Evolutionary conservation across 2,888 invertebrate genomes (phyloP), one percentile per base, ranked within the genome.

Genomic region (Lepas anatifera): DNA sequence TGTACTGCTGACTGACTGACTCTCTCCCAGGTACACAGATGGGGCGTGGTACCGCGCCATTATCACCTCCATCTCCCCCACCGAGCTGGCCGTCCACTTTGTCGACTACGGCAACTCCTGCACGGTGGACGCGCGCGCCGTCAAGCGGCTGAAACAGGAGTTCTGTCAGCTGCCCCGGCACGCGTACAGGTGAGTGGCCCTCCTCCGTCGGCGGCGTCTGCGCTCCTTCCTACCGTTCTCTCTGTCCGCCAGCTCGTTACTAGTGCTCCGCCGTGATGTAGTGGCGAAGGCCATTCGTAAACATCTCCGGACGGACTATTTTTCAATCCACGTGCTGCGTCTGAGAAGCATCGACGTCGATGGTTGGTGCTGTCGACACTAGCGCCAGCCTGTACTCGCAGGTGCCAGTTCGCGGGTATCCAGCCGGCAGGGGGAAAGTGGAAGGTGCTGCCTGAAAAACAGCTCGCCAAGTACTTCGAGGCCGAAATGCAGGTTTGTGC

Each of bases 391-490:
- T n/a, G n/a, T n/a, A n/a, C n/a, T 22, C 18, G 22, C 35, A 58
- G 58, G 35, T 58, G 58, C 32, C 35, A 35, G 35, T 58, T 58
- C 22, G 58, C 32, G 1, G 58, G 58, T 10, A 25, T 58, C 22
- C 18, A 35, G 35, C 58, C 58, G 7, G 58, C 22, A 18, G 58
- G 58, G 8, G 58, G 58, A 8, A 11, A 35, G 4, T 58, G 58
- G 58, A 58, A 58, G 58, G 58, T 58, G 16, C 35, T 58, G 1
- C 13, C 58, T 1, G 58, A 58, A 22, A 32, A 58, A 18, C 16
- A 58, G 58, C 58, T 58, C 16, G 32, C 58, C 32, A 58, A 58
- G 58, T 58, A 58, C 58, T 58, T 58, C 32, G 58, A 58, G 22
- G 58, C 22, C 7, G 58, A 58, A 58, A 35, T 58, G 32, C 58